These are phyloP conservation scores for Acanthurus leucopareius DNA, from an alignment of 2,797 vertebrate species.

Conservation along the genomic window DNA sequence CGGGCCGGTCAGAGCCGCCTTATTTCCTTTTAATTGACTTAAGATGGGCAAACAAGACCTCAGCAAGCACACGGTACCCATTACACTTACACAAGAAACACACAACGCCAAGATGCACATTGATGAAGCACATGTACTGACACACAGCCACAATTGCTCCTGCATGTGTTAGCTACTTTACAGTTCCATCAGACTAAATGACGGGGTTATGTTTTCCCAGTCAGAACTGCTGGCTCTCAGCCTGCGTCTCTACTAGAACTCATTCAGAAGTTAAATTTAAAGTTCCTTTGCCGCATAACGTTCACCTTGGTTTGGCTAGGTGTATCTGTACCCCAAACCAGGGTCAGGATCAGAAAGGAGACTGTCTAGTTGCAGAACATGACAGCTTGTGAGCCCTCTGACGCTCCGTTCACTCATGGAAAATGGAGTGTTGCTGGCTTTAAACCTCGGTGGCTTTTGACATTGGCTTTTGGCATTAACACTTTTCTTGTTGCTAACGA, in stretches of 20 bases:
- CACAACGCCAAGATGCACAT: slow-evolving; percentile 66
- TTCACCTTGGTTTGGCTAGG: not conserved
- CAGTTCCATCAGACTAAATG: slow-evolving; percentile 69
- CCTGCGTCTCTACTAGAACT: slow-evolving; percentile 37
- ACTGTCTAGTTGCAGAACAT: not conserved
- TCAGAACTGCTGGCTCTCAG: slow-evolving; percentile 48
- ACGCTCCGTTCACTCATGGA: not conserved
- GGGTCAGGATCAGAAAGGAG: not conserved
- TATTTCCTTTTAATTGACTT: slow-evolving; percentile 99
- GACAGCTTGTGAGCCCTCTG: not conserved
- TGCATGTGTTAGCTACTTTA: slow-evolving; percentile 72
- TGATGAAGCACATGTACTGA: slow-evolving; percentile 68
- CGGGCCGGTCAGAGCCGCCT: slow-evolving; percentile 93
- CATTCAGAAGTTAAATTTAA: slow-evolving; percentile 9
- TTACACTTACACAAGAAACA: slow-evolving; percentile 77
- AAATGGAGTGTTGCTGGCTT: not conserved
- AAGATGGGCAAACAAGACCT: slow-evolving; percentile 97
- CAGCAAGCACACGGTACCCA: slow-evolving; percentile 89
- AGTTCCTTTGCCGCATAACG: slow-evolving; percentile 34
- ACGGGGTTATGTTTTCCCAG: slow-evolving; percentile 65
- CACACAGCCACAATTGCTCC: slow-evolving; percentile 60
- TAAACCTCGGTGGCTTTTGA: not conserved
- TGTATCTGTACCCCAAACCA: not conserved
- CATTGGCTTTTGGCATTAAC: not conserved
- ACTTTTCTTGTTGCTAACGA: not conserved